Evolutionary conservation across 2,797 vertebrate species (phyloP), one percentile per base, ranked within the genome.

Genomic region (Brachyrhaphis roseni): DNA sequence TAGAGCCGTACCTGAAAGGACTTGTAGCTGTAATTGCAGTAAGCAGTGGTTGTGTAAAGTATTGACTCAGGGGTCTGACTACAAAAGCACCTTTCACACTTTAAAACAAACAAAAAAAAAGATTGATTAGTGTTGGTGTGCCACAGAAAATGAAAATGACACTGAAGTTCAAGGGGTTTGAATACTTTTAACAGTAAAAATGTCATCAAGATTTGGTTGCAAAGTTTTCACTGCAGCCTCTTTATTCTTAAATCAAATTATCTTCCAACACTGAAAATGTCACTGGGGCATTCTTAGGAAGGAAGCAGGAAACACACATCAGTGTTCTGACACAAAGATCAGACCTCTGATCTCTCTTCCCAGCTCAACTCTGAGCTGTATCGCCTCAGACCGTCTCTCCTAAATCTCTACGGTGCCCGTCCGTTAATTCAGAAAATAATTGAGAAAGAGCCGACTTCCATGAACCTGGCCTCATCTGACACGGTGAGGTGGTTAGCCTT

Each of bases 341-440:
- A 0, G 62, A 82, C 79, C 86, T 81, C 80, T 84, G 82, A 86
- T 88, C 88, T 80, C 88, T 80, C 78, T 71, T 53, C 47, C 78
- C 79, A 45, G 80, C 78, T 83, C 85, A 46, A 41, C 74, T 49
- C 85, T 75, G 77, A 86, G 75, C 80, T 28, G 47, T 20, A 81
- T 80, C 59, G 83, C 86, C 84, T 86, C 77, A 79, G 82, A 82
- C 68, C 79, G 80, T 79, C 82, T 83, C 73, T 0, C 55, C 82
- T 20, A 82, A 88, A 84, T 90, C 93, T 93, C 93, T 7, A 7
- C 23, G 76, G 91, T 90, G 78, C 80, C 83, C n/a, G 73, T 78
- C 72, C 68, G 84, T 88, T 94, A 88, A 94, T 95, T 94, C 88
- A 91, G 87, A 93, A 94, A 92, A 92, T 94, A 93, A 94, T 94